Conservation (phyloP, 2,888 invertebrate species). For the Ophioninae sp. region DNA sequence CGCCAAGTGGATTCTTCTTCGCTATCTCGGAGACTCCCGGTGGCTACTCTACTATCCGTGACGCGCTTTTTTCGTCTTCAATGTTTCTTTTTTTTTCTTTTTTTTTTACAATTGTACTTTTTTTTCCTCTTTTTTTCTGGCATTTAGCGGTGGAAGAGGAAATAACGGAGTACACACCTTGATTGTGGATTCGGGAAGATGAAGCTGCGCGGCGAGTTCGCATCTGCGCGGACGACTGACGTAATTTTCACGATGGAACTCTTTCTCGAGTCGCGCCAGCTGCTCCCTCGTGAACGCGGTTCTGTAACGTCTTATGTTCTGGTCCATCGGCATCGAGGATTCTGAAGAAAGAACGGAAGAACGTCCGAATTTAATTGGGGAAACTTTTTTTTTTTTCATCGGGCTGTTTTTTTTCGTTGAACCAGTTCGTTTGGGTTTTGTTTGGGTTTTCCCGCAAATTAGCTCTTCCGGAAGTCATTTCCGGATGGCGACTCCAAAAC, state of each 20-base stretch:
- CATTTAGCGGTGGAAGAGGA: background rate
- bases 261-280: slow-evolving; percentile 94
- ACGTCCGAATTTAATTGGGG: background rate
- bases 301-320: slow-evolving; percentile 92
- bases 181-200: slow-evolving; percentile 98
- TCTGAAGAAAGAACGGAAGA: slow-evolving; percentile 46
- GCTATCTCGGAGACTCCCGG: background rate
- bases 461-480: background rate
- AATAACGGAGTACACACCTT: slow-evolving; percentile 86
- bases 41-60: background rate
- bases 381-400: background rate
- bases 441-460: background rate
- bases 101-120: too few relatives aligned
- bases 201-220: slow-evolving; percentile 95
- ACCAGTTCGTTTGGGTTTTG: background rate
- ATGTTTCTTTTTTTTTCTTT: background rate
- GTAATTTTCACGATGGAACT: slow-evolving; percentile 98
- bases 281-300: slow-evolving; percentile 99
- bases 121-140: background rate
- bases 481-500: too few relatives aligned
- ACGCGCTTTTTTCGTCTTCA: background rate
- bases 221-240: slow-evolving; percentile 97
- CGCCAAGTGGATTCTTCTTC: slow-evolving; percentile 29
- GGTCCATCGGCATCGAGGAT: slow-evolving; percentile 80
- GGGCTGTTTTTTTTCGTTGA: background rate